These are phyloP conservation scores for Microcebus murinus DNA, from an alignment of 2,113 vertebrate genomes.

Conservation along the genomic window DNA sequence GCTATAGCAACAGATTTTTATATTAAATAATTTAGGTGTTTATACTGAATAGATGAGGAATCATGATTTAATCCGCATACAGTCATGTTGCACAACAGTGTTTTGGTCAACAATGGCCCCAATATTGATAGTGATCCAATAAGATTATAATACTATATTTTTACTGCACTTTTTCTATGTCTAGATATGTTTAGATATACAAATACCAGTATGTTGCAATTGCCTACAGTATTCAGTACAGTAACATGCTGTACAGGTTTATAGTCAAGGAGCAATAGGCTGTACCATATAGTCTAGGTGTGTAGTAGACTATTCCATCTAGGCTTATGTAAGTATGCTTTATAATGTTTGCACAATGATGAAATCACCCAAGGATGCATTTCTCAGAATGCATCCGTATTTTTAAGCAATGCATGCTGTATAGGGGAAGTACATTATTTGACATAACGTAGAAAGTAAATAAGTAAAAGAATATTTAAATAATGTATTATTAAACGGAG, in stretches of 20 bases:
- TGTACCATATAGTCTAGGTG: too few species aligned
- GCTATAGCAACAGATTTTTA: slow-evolving; percentile 15
- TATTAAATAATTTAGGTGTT: slow-evolving; percentile 9
- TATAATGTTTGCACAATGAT: too few species aligned
- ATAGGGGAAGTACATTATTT: not conserved
- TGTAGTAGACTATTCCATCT: too few species aligned
- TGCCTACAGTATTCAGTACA: too few species aligned
- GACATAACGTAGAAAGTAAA: slow-evolving; percentile 16
- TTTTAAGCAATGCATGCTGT: too few species aligned
- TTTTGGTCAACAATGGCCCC: not conserved
- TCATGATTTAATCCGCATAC: not conserved
- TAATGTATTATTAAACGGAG: not conserved
- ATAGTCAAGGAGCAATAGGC: too few species aligned
- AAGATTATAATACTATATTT: not conserved
- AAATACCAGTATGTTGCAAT: too few species aligned
- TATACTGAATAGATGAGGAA: not conserved
- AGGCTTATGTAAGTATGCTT: too few species aligned
- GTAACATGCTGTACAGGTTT: too few species aligned
- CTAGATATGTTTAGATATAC: not conserved
- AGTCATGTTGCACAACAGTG: not conserved
- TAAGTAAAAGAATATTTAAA: not conserved
- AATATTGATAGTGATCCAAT: not conserved
- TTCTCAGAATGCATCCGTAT: too few species aligned
- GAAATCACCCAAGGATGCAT: too few species aligned
- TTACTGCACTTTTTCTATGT: not conserved